phyloP scores from a whole-genome alignment of 1,140 invertebrate genomes.

The Diabrotica virgifera region DNA sequence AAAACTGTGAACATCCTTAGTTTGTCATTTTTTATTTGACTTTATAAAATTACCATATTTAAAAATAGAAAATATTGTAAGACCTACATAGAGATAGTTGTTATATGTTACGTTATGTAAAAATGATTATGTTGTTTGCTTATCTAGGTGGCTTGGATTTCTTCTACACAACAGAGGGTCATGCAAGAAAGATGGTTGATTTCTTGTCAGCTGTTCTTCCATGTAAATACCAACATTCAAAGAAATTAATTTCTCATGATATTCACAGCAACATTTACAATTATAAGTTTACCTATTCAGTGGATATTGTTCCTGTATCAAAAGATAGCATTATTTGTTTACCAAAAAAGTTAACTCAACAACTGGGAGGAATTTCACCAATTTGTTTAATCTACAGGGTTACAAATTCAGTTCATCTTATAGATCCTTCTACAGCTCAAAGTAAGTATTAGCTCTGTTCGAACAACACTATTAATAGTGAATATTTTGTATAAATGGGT shows the following conservation, averaged over 20 bases:
- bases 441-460: slow-evolving; percentile 54
- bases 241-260: slow-evolving; percentile 97
- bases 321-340: slow-evolving; percentile 96
- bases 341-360: slow-evolving; percentile 80
- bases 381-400: slow-evolving; percentile 89
- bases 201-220: slow-evolving; percentile 88
- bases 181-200: slow-evolving; percentile 94
- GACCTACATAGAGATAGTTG: too few species aligned
- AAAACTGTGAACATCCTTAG: too few species aligned
- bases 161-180: slow-evolving; percentile 84
- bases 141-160: slow-evolving; percentile 92
- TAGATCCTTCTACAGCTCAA: slow-evolving; percentile 91
- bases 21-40: too few species aligned
- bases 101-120: too few species aligned
- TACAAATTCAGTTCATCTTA: slow-evolving; percentile 85
- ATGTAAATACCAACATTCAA: slow-evolving; percentile 81
- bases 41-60: too few species aligned
- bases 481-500: too few species aligned
- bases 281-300: slow-evolving; percentile 90
- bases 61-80: too few species aligned
- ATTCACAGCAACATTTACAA: slow-evolving; percentile 96
- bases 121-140: neutral
- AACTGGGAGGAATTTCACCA: slow-evolving; percentile 88
- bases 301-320: slow-evolving; percentile 96
- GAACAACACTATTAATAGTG: too few species aligned